Conservation (phyloP, 2,113 vertebrate genomes). For the Coreoperca whiteheadi region DNA sequence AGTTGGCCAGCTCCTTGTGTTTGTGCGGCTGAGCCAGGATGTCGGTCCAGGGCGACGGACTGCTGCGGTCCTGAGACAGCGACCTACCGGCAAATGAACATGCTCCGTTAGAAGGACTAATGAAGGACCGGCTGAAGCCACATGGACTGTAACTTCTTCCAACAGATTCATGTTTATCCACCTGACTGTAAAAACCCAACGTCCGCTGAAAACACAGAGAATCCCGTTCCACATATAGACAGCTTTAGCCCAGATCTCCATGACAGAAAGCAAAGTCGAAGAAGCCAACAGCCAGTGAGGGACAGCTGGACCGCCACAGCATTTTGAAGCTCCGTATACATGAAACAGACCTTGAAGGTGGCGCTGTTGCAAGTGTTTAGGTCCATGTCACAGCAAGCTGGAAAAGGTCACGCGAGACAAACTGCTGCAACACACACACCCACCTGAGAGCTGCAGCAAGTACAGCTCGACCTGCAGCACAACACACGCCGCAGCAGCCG, state of each 20-base stretch:
- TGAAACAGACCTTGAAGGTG: not conserved
- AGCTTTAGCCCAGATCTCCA: conserved; percentile 1
- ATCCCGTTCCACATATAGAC: not conserved
- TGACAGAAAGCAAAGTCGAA: conserved; percentile 21
- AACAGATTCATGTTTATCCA: not conserved
- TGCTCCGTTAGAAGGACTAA: not conserved
- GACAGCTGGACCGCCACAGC: conserved; percentile 29
- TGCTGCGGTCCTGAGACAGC: conserved; percentile 90
- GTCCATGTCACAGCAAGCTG: not conserved
- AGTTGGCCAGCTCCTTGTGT: conserved; percentile 91
- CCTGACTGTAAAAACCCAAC: not conserved
- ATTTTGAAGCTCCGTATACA: not conserved
- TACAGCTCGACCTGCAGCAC: not conserved
- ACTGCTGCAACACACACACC: conserved; percentile 3
- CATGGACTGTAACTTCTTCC: not conserved
- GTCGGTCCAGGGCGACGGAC: conserved; percentile 89
- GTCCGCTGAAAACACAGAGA: not conserved
- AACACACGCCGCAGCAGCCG: not conserved
- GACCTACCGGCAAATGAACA: conserved; percentile 80
- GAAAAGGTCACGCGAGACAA: not conserved
- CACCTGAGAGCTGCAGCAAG: not conserved
- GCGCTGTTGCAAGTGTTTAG: not conserved
- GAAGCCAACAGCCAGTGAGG: conserved; percentile 21
- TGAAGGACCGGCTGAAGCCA: not conserved
- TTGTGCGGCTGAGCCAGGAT: conserved; percentile 86